Percentiles rank a stretch among this genome's conserved stretches.
phyloP scores from a whole-genome alignment of 2,888 invertebrate species.

The Brassicogethes aeneus region DNA sequence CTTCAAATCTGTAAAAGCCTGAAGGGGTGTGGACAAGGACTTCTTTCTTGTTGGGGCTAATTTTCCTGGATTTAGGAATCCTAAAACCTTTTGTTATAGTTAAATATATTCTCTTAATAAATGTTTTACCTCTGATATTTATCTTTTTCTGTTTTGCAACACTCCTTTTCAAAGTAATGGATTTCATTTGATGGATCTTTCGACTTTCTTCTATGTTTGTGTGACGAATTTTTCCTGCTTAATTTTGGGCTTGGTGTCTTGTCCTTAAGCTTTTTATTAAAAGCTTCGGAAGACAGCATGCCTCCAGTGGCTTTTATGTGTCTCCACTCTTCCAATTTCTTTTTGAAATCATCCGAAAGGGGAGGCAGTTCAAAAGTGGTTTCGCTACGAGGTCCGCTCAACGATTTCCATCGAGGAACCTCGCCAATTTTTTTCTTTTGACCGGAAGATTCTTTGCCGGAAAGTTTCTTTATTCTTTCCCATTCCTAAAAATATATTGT shows the following conservation, averaged over 20 bases:
- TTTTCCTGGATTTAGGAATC: background rate
- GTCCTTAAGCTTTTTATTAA: slow-evolving; percentile 19
- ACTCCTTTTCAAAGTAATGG: slow-evolving; percentile 50
- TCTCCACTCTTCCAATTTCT: slow-evolving; percentile 82
- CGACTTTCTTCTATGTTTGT: slow-evolving; percentile 31
- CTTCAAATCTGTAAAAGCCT: slow-evolving; percentile 77
- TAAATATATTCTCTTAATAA: no score
- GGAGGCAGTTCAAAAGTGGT: slow-evolving; percentile 49
- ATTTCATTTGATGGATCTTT: slow-evolving; percentile 45
- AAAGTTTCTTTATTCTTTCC: slow-evolving; percentile 60
- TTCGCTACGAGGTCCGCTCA: slow-evolving; percentile 28
- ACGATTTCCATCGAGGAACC: slow-evolving; percentile 53
- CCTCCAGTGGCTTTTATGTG: slow-evolving; percentile 55
- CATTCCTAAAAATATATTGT: no score
- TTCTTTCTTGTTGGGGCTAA: slow-evolving; percentile 51
- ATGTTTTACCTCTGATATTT: slow-evolving; percentile 24
- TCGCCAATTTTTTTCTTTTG: slow-evolving; percentile 46
- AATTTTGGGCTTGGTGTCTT: slow-evolving; percentile 36
- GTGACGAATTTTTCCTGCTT: slow-evolving; percentile 32
- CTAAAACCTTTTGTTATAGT: background rate
- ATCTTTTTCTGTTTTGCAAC: slow-evolving; percentile 51
- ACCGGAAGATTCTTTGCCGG: slow-evolving; percentile 23
- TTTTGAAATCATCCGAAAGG: slow-evolving; percentile 73
- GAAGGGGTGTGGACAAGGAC: slow-evolving; percentile 75
- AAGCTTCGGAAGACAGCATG: slow-evolving; percentile 15